Conservation (phyloP, 2,797 vertebrate genomes). For the Graptemys geographica region DNA sequence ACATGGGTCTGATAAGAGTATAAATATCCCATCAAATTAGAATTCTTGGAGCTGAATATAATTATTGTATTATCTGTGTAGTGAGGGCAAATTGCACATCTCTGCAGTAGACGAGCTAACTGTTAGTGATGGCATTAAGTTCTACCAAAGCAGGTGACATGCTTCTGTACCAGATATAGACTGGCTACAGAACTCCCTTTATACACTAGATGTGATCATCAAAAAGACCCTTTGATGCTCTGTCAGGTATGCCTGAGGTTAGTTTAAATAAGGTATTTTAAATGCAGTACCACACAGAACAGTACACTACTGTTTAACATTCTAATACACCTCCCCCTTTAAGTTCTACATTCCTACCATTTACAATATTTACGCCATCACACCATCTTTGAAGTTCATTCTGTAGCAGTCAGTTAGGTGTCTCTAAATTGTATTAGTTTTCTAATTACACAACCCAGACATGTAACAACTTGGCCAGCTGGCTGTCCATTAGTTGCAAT, state of each 20-base stretch:
- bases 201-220: not conserved
- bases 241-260: not conserved
- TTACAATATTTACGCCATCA: not conserved
- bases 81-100: not conserved
- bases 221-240: not conserved
- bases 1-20: not conserved
- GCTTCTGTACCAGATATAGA: not conserved
- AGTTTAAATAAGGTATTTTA: not conserved
- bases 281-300: not conserved
- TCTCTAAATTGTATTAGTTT: not conserved
- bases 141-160: not conserved
- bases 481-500: not conserved
- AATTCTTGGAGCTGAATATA: not conserved
- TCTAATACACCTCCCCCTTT: not conserved
- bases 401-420: not conserved
- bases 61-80: not conserved
- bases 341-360: not conserved
- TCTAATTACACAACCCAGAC: not conserved
- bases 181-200: not conserved
- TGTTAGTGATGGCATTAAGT: not conserved
- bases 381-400: not conserved
- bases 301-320: no score
- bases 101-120: no score
- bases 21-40: not conserved
- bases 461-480: not conserved